Base-by-base conservation (phyloP, 2,888 invertebrate genomes). In the Cyrtodaria siliqua region DNA sequence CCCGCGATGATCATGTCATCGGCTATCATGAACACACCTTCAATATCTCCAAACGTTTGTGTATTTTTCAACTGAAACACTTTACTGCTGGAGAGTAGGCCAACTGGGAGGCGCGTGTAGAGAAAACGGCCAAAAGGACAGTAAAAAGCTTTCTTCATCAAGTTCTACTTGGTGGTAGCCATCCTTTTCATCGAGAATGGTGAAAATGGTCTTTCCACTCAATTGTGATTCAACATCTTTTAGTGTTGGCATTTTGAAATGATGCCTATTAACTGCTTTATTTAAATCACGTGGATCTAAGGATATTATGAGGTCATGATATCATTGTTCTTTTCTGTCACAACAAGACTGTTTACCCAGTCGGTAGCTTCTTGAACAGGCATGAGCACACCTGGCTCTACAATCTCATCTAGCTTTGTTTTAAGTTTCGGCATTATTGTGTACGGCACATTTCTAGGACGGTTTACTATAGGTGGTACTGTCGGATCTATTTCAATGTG, bases 1-100 rank as follows among this genome's bases (percentile, higher is more conserved):
- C 59, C 82, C 18, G 73, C 72, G 18, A 85, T 74, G 27, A 81
- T 73, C 53, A 83, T 26, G 47, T 82, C 75, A 61, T 80, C 79
- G 42, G 67, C 56, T 2, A 83, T 69, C 40, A 77, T 61, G 14
- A 49, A 14, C 6, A 73, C 76, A 26, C 79, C 72, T 23, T 55
- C 40, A 16, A 67, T 63, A 20, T 76, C 76, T 27, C 49, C 74
- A 52, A 83, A 57, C 16, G 49, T 63, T 53, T 67, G 62, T 12
- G 64, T 64, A 49, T 62, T 72, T 23, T 29, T 56, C 50, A 71
- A 73, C 40, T 81, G 80, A 27, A 78, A 66, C 14, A 80, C 63
- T 40, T 84, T 80, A 16, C 69, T 59, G 12, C 74, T 71, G 18
- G 69, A 64, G 4, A 29, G 50, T 8, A 75, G 64, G 9, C 82